Evolutionary conservation across 2,113 vertebrate species (phyloP), one percentile per base, ranked within the genome.

Genomic region (Thymallus thymallus): DNA sequence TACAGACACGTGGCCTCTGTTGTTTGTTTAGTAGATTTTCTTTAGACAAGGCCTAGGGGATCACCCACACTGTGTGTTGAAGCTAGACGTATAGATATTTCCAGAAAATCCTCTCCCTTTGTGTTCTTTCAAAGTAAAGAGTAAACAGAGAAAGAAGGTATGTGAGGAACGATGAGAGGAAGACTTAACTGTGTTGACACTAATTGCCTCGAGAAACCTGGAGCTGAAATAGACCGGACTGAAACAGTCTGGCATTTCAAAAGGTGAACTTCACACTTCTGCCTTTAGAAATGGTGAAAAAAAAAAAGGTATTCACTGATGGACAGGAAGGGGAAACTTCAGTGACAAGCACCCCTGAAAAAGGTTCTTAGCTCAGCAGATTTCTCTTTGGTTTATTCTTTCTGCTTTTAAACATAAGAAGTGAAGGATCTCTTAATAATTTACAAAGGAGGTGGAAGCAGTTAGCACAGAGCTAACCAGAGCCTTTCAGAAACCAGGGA

Each of bases 171-270:
- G 9, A 58, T 18, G 72, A 71, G 69, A 80, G n/a, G 61, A 60
- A 68, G 65, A 73, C 68, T 75, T 41, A 0, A 0, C 35, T 13
- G 48, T 69, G 69, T 74, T 82, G 74, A 84, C 66, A 77, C 64
- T 83, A 82, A 84, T 88, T 78, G 76, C 77, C 68, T 32, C 72
- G 55, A 76, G 75, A 65, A 58, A 73, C 26, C 48, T 29, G 18
- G 35, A 68, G 63, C 12, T 20, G 51, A 76, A 64, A 68, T 41
- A 80, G 55, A 56, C 67, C 55, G 10, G 46, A 65, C 60, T 24
- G 72, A 74, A 77, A 71, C 68, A 69, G 26, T 64, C 45, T 32
- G 72, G 55, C 45, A 77, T 79, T 81, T 87, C 70, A 79, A 76
- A 83, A 63, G 76, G 71, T 29, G 3, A 20, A 6, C 9, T 29